Evolutionary conservation across 2,113 vertebrate species (phyloP).

Genomic region (Electrona antarctica): DNA sequence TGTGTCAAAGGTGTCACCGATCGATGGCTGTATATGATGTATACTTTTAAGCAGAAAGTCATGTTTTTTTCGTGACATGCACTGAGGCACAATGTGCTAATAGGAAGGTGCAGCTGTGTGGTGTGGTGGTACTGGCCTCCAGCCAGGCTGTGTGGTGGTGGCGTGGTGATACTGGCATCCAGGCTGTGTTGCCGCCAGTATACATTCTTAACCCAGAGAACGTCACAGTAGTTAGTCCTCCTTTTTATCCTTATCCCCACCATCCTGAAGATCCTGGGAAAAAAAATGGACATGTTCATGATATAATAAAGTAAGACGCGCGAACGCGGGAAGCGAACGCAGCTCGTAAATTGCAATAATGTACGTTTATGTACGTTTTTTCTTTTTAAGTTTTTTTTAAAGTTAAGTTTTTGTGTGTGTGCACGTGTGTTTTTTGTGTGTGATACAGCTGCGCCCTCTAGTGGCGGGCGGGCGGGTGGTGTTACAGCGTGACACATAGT

Average conservation of each 20-base stretch:
- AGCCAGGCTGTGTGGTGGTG: neutral
- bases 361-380: too few relatives aligned
- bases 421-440: too few relatives aligned
- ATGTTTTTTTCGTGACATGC: neutral
- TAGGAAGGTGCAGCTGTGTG: constrained; percentile 3
- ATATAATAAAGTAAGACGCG: too few relatives aligned
- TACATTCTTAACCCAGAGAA: neutral
- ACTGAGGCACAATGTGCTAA: neutral
- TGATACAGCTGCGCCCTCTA: too few relatives aligned
- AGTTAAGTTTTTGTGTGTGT: too few relatives aligned
- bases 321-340: too few relatives aligned
- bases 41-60: neutral
- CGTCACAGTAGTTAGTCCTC: constrained; percentile 47
- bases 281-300: neutral
- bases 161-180: neutral
- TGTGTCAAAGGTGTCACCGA: constrained; percentile 16
- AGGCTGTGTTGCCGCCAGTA: neutral
- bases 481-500: too few relatives aligned
- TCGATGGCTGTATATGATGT: neutral
- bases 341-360: too few relatives aligned
- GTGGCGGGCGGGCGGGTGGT: too few relatives aligned
- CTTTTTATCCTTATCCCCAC: constrained; percentile 69
- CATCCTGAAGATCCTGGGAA: constrained; percentile 60
- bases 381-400: too few relatives aligned
- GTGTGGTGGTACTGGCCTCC: neutral